Evolutionary conservation across 2,888 invertebrate species (phyloP), one percentile per base, ranked within the genome.

Genomic region (Pecten maximus): DNA sequence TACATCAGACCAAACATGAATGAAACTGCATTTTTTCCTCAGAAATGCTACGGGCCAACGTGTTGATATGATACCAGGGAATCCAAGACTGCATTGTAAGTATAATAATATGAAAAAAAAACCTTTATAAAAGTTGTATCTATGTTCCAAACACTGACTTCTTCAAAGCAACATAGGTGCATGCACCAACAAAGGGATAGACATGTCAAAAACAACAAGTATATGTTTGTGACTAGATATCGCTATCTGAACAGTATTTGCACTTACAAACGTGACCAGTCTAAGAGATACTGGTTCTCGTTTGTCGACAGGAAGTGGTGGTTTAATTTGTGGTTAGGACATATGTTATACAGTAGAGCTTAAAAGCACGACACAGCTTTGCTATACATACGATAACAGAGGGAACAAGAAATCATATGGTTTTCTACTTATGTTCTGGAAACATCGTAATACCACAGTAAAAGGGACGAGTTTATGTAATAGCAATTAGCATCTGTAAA

Each of bases 401-500:
- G 35, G 35, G 12, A 35, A 74, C 28, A 4, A 35, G 28, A 35
- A 28, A 23, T 35, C 74, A 0, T 15, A 15, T 74, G 74, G 0
- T 35, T 74, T 28, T 28, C 35, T 10, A 28, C 6, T 28, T n/a
- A 60, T 3, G 4, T 60, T 60, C 60, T 28, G n/a, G 60, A 60
- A 74, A 28, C 74, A 35, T 74, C 74, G 74, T 35, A 74, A 74
- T 74, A 74, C 74, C 28, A 74, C 74, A 74, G 16, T 23, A 74
- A 28, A 23, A 28, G 23, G 35, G 2, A 35, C 35, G 0, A 35
- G 35, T 35, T 74, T 28, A 74, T 35, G 74, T 74, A 74, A 74
- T 35, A 74, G 23, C 74, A 74, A 74, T 74, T 74, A 74, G 35
- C 74, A 74, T 74, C 74, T 74, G 74, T 35, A 35, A 74, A 28